Conservation (phyloP, 2,888 invertebrate species). For the Nomada ferruginata region DNA sequence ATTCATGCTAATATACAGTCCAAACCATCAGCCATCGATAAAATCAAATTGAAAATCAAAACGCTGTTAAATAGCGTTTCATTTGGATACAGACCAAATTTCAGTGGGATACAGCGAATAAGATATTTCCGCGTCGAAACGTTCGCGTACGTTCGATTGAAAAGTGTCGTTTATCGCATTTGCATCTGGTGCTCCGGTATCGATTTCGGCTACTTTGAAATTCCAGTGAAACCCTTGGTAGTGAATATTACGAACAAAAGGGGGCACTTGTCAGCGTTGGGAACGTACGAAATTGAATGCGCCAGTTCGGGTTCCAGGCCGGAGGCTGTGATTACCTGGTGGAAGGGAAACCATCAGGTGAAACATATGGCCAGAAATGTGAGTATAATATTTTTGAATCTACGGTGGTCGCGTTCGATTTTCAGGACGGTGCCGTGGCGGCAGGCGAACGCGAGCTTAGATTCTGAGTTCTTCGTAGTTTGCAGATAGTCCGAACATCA, state of each 20-base stretch:
- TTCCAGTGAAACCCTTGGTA: slow-evolving; percentile 93
- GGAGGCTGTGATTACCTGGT: slow-evolving; percentile 94
- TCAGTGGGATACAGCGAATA: neutral
- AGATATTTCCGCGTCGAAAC: neutral
- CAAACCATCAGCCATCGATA: too few relatives aligned
- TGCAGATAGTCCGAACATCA: slow-evolving; percentile 90
- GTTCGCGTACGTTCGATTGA: too few relatives aligned
- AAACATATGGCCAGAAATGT: slow-evolving; percentile 94
- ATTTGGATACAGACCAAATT: neutral
- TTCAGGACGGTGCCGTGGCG: too few relatives aligned
- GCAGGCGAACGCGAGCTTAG: slow-evolving; percentile 23
- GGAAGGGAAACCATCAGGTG: slow-evolving; percentile 93
- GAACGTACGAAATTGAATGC: slow-evolving; percentile 94
- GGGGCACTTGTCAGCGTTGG: slow-evolving; percentile 92
- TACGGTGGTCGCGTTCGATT: neutral
- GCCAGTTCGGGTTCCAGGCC: slow-evolving; percentile 93
- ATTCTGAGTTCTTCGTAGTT: slow-evolving; percentile 74
- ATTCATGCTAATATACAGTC: too few relatives aligned
- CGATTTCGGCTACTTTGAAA: neutral
- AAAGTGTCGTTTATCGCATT: neutral
- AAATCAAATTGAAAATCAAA: too few relatives aligned
- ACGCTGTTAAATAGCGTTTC: too few relatives aligned
- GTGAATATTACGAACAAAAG: slow-evolving; percentile 93
- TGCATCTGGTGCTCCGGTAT: neutral
- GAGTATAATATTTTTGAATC: slow-evolving; percentile 83